phyloP scores from a whole-genome alignment of 92 coral and sea anemone genomes.

The Micromussa lordhowensis region DNA sequence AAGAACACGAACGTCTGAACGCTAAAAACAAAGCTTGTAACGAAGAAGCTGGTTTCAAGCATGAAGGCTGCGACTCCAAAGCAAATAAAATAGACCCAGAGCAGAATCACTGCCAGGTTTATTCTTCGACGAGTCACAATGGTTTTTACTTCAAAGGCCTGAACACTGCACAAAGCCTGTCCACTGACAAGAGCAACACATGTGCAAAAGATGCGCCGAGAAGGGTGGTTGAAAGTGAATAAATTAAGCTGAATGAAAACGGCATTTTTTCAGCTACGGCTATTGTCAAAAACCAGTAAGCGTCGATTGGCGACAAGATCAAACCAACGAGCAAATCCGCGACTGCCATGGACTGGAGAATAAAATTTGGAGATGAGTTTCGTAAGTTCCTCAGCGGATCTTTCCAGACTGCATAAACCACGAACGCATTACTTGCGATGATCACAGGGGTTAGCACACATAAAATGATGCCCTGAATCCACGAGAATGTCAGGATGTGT shows the following conservation, averaged over 20 bases:
- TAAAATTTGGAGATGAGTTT: constrained; percentile 7
- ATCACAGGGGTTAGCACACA: constrained; percentile 13
- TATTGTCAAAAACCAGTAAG: constrained; percentile 8
- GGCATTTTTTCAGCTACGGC: constrained; percentile 5
- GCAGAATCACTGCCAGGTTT: not conserved
- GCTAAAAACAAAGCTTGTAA: not conserved
- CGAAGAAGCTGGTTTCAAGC: constrained; percentile 1
- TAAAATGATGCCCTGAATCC: constrained; percentile 11
- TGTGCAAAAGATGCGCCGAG: constrained; percentile 28
- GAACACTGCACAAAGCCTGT: constrained; percentile 27
- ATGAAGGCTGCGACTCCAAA: constrained; percentile 15
- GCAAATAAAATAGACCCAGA: constrained; percentile 28
- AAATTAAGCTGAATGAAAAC: not conserved
- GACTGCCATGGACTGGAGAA: constrained; percentile 26
- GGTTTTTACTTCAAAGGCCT: constrained; percentile 15
- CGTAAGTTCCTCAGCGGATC: constrained; percentile 28
- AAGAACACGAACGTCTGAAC: not conserved
- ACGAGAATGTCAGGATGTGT: not conserved
- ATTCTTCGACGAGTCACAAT: constrained; percentile 18
- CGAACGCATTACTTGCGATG: constrained; percentile 11
- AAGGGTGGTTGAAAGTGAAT: constrained; percentile 7
- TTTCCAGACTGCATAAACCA: constrained; percentile 28
- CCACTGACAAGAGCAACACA: constrained; percentile 1
- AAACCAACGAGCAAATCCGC: constrained; percentile 22
- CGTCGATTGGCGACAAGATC: constrained; percentile 15